A percentile compares a stretch with the other conserved stretches of the same genome.
phyloP scores from a whole-genome alignment of 2,113 vertebrate genomes.

The Shinisaurus crocodilurus region DNA sequence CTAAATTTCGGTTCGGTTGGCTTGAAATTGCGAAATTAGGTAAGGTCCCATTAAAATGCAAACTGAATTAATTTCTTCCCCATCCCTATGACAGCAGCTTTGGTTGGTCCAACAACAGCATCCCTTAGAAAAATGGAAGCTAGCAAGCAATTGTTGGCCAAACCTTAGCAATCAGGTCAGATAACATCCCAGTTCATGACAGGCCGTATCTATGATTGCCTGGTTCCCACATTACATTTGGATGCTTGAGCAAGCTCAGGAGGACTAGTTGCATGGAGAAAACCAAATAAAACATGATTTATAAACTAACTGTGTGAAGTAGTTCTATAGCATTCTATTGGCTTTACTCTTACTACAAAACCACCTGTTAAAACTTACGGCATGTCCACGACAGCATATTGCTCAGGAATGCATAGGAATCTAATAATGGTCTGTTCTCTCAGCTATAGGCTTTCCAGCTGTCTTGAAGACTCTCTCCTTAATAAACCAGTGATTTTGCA shows the following conservation, averaged over 20 bases:
- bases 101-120: background rate
- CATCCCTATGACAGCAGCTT: too few species aligned
- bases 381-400: background rate
- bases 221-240: too few species aligned
- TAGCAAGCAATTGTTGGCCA: background rate
- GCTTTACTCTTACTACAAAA: background rate
- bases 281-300: background rate
- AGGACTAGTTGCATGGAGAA: background rate
- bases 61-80: too few species aligned
- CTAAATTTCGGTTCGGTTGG: too few species aligned
- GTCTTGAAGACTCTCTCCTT: constrained; percentile 8
- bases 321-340: background rate
- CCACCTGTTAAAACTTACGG: background rate
- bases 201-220: background rate
- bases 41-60: too few species aligned
- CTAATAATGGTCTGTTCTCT: background rate
- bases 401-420: background rate
- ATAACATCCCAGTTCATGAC: too few species aligned
- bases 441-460: background rate
- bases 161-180: background rate
- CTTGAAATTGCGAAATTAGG: too few species aligned
- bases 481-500: constrained; percentile 35
- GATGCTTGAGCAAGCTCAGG: background rate
- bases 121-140: background rate
- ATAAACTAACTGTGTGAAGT: background rate